phyloP scores from a whole-genome alignment of 1,140 invertebrate species.

The Pachyrhynchus sulphureomaculatus region DNA sequence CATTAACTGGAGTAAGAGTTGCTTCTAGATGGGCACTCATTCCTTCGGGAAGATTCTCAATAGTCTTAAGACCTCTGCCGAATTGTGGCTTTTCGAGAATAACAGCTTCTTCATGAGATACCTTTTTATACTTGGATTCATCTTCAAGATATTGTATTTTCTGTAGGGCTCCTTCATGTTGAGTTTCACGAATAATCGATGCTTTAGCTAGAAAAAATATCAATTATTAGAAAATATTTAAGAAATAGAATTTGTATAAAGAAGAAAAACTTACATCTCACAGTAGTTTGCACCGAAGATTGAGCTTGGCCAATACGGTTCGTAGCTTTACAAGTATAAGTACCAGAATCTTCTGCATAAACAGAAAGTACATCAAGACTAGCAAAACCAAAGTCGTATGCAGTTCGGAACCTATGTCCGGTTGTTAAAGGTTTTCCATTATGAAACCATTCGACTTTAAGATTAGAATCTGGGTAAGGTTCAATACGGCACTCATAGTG shows the following conservation, averaged over 20 bases:
- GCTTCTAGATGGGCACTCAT: slow-evolving; percentile 92
- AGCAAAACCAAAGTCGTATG: slow-evolving; percentile 94
- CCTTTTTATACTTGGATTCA: slow-evolving; percentile 73
- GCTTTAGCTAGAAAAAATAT: slow-evolving; percentile 66
- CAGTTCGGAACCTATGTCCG: slow-evolving; percentile 87
- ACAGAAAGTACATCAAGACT: slow-evolving; percentile 90
- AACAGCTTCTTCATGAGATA: slow-evolving; percentile 69
- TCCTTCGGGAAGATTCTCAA: slow-evolving; percentile 82
- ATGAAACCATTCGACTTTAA: slow-evolving; percentile 93
- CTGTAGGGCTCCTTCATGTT: slow-evolving; percentile 89
- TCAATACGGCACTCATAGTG: slow-evolving; percentile 96
- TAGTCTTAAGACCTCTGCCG: slow-evolving; percentile 82
- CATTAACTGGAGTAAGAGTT: slow-evolving; percentile 90
- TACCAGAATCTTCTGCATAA: slow-evolving; percentile 91
- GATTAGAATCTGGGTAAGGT: slow-evolving; percentile 90
- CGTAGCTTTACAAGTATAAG: slow-evolving; percentile 86
- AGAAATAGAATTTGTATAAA: too few species aligned
- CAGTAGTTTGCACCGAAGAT: slow-evolving; percentile 77
- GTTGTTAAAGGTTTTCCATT: slow-evolving; percentile 90
- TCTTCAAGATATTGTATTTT: slow-evolving; percentile 92
- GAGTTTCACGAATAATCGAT: slow-evolving; percentile 88
- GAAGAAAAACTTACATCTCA: slow-evolving; percentile 69
- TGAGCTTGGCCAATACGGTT: slow-evolving; percentile 82
- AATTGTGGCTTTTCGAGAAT: slow-evolving; percentile 85
- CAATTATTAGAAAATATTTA: not conserved